Base-by-base conservation (phyloP, 1,140 invertebrate genomes). In the Drosophila biarmipes region DNA sequence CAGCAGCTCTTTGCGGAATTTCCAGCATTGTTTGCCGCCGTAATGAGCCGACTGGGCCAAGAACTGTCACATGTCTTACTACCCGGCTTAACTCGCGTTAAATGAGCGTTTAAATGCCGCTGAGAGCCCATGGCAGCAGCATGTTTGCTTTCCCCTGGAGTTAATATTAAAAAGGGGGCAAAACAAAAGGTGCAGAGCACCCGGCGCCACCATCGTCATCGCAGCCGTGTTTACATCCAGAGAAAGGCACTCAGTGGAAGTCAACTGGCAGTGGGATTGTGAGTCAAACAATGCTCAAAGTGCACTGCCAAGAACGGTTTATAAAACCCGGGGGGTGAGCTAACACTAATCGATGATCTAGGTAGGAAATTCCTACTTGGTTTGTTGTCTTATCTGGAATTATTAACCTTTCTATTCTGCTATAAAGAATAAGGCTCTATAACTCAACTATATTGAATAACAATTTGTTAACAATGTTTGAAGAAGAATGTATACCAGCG, bases 21-120 rank as follows among this genome's bases (percentile, higher is more conserved):
- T 69, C 63, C 21, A 45, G 59, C 72, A 75, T 75, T 75, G 72
- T 74, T 66, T 75, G 52, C 21, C 37, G n/a, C 38, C 59, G 38
- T 74, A 74, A 74, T 66, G 71, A 74, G 57, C 62, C 72, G 29
- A 31, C 29, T 31, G 72, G 38, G 58, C 71, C 58, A 74, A 74
- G 72, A 74, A 74, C 71, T 74, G 72, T 64, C 58, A 74, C 72
- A 74, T 42, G 72, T 74, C 73, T 77, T 38, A 58, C 45, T 38
- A 53, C 45, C 42, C 48, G 73, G 19, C 64, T 69, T 56, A 69
- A 40, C 24, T 19, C 63, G 66, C 66, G 66, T 68, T 76, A 75
- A 76, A 76, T 75, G 73, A 76, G 73, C 73, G 73, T 76, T 76
- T 77, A 74, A 74, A 75, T 74, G 72, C 52, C 72, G 74, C 48